A percentile compares a stretch with the other conserved stretches of the same genome.
Evolutionary conservation across 1,140 invertebrate species (phyloP).

Genomic region (Pomacea maculata): DNA sequence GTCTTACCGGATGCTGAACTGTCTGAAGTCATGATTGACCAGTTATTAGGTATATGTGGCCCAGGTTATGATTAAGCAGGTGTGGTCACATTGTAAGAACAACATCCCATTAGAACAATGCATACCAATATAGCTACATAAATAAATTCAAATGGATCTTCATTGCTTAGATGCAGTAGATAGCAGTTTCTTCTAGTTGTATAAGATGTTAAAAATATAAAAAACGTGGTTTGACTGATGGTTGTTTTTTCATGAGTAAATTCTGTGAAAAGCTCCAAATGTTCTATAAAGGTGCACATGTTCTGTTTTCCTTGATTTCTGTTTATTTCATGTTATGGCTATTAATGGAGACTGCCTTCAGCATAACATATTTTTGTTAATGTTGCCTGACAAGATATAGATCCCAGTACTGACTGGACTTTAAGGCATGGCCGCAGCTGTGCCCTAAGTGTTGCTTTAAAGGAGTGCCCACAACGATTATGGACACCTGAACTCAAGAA

Average conservation of each 20-base stretch:
- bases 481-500: conserved; percentile 29
- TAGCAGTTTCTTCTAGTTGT: too few species aligned
- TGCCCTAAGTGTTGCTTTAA: conserved; percentile 87
- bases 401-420: conserved; percentile 68
- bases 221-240: too few species aligned
- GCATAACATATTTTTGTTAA: background rate
- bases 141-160: too few species aligned
- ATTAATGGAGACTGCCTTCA: background rate
- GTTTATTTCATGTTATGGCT: background rate
- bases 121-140: too few species aligned
- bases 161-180: too few species aligned
- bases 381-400: conserved; percentile 32
- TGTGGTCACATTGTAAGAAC: conserved; percentile 67
- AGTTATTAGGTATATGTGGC: conserved; percentile 74
- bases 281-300: too few species aligned
- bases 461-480: conserved; percentile 76
- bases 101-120: too few species aligned
- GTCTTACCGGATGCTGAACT: conserved; percentile 81
- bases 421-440: conserved; percentile 83
- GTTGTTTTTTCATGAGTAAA: too few species aligned
- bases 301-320: background rate
- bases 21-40: conserved; percentile 77
- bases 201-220: too few species aligned
- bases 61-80: conserved; percentile 53
- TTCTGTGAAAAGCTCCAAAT: too few species aligned